Conservation (phyloP, 2,797 vertebrate species). For the Phataginus tetradactyla region DNA sequence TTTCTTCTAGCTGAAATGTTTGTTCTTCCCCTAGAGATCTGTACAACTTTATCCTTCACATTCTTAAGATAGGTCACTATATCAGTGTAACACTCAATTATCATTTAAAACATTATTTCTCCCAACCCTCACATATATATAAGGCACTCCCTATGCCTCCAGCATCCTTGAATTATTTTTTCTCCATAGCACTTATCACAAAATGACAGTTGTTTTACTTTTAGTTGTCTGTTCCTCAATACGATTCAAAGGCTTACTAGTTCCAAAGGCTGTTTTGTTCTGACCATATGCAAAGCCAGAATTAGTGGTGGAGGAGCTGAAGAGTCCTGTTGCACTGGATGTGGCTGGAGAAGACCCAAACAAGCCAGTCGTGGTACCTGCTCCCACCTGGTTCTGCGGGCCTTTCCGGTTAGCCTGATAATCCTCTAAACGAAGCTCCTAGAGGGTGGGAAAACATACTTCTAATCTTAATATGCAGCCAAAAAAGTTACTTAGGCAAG, state of each 20-base stretch:
- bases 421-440: conserved; percentile 97
- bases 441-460: conserved; percentile 20
- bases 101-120: conserved; percentile 32
- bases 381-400: conserved; percentile 92
- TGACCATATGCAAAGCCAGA: conserved; percentile 93
- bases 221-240: not conserved
- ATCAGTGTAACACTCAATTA: not conserved
- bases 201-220: conserved; percentile 53
- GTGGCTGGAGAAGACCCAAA: conserved; percentile 92
- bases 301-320: conserved; percentile 92
- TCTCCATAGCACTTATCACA: conserved; percentile 12
- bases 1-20: not conserved
- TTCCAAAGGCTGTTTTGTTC: conserved; percentile 93
- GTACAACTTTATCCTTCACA: not conserved
- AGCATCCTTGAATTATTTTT: conserved; percentile 20
- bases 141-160: not conserved
- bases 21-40: not conserved
- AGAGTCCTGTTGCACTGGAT: conserved; percentile 92
- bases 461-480: conserved; percentile 10
- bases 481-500: conserved; percentile 20
- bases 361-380: conserved; percentile 88
- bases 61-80: not conserved
- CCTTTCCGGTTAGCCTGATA: conserved; percentile 97
- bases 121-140: not conserved
- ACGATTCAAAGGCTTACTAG: conserved; percentile 87